Conservation (phyloP, 1,140 invertebrate species). For the Polyergus mexicanus region DNA sequence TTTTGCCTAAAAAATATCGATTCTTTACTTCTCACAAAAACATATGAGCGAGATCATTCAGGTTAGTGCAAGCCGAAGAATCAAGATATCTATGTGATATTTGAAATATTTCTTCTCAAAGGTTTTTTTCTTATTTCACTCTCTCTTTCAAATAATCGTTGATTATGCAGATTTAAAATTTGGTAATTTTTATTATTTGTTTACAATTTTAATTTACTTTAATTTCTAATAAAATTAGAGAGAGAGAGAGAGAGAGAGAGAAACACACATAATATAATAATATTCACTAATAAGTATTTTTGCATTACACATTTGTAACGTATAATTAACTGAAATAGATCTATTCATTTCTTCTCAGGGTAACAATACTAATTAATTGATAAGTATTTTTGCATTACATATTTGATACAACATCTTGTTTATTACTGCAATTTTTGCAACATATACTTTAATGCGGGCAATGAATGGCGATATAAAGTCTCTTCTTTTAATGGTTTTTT, state of each 20-base stretch:
- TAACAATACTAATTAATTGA: too few species aligned
- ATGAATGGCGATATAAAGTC: neutral
- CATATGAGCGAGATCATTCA: too few species aligned
- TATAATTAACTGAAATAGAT: slow-evolving; percentile 2
- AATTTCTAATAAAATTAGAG: neutral
- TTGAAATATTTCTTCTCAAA: too few species aligned
- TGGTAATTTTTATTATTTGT: neutral
- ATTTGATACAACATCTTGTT: neutral
- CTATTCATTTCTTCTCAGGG: neutral
- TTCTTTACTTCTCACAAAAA: too few species aligned
- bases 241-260: too few species aligned
- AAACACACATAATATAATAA: neutral
- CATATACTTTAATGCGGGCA: neutral
- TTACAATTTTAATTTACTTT: neutral
- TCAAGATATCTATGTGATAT: too few species aligned
- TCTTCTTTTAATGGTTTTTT: neutral
- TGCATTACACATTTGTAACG: neutral
- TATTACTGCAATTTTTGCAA: slow-evolving; percentile 12
- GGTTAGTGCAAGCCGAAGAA: too few species aligned
- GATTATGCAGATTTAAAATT: neutral
- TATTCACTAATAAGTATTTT: slow-evolving; percentile 9
- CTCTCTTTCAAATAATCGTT: too few species aligned
- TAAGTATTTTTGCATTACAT: too few species aligned
- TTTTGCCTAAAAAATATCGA: too few species aligned
- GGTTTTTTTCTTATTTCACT: too few species aligned